Conservation (phyloP, 2,113 vertebrate species). For the Cavia porcellus region DNA sequence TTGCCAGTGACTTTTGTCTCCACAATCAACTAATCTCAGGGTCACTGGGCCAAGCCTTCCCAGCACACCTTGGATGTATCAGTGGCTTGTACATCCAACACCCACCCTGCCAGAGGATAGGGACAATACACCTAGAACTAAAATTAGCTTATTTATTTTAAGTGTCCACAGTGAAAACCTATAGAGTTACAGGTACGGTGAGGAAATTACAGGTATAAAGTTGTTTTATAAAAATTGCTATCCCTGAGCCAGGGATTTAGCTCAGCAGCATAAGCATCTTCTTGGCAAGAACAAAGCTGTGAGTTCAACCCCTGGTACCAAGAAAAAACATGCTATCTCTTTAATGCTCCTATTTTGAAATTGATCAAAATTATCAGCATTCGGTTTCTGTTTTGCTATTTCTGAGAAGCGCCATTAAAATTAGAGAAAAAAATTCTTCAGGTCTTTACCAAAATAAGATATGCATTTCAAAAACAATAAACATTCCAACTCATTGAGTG, state of each 20-base stretch:
- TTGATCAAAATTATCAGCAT: neutral
- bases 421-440: neutral
- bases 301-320: no score
- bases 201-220: neutral
- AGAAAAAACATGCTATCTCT: neutral
- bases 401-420: slow-evolving; percentile 14
- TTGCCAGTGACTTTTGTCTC: slow-evolving; percentile 9
- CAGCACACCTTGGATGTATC: neutral
- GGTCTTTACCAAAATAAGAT: neutral
- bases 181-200: neutral
- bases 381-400: slow-evolving; percentile 56
- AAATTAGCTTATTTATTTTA: slow-evolving; percentile 50
- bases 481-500: slow-evolving; percentile 12
- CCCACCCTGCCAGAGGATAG: neutral
- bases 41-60: neutral
- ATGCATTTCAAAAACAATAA: neutral
- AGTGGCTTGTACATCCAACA: neutral
- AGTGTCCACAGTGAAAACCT: neutral
- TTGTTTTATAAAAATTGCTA: neutral
- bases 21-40: neutral
- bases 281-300: no score
- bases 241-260: neutral
- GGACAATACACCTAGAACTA: neutral
- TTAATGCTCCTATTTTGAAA: slow-evolving; percentile 48
- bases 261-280: no score